phyloP scores from a whole-genome alignment of 2,113 vertebrate genomes.

The Daboia siamensis region DNA sequence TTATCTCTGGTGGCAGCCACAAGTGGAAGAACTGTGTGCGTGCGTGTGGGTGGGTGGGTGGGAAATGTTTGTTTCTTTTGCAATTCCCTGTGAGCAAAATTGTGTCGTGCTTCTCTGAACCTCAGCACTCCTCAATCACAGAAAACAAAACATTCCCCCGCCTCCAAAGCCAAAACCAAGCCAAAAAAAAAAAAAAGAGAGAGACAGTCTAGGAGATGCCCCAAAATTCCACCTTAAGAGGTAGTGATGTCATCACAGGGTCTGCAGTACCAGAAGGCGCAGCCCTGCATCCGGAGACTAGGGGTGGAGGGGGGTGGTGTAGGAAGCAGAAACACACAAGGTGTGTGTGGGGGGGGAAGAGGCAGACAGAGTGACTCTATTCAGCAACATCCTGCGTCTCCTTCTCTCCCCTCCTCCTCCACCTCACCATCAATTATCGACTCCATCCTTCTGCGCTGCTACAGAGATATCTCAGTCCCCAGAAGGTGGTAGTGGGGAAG shows the following conservation, averaged over 20 bases:
- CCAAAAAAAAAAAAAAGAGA: neutral
- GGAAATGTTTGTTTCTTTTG: neutral
- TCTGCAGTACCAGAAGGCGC: constrained; percentile 31
- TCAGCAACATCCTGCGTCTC: constrained; percentile 15
- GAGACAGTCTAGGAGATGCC: neutral
- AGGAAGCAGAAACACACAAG: neutral
- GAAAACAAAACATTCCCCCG: neutral
- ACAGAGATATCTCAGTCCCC: neutral
- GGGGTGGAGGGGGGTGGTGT: constrained; percentile 3
- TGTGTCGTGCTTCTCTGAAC: neutral
- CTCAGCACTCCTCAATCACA: neutral
- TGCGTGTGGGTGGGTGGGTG: neutral
- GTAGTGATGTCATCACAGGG: constrained; percentile 34
- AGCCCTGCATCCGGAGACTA: constrained; percentile 26
- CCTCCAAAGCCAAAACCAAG: neutral
- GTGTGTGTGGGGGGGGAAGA: constrained; percentile 20
- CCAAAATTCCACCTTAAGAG: constrained; percentile 38
- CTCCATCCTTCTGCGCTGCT: neutral
- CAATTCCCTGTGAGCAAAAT: neutral
- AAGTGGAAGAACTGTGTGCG: neutral
- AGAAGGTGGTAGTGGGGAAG: neutral
- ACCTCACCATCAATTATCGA: too few relatives aligned
- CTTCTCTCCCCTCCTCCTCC: neutral
- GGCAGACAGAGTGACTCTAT: constrained; percentile 5
- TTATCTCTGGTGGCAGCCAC: neutral